Conservation (phyloP, 1,140 invertebrate species). For the Pseudomyrmex gracilis region DNA sequence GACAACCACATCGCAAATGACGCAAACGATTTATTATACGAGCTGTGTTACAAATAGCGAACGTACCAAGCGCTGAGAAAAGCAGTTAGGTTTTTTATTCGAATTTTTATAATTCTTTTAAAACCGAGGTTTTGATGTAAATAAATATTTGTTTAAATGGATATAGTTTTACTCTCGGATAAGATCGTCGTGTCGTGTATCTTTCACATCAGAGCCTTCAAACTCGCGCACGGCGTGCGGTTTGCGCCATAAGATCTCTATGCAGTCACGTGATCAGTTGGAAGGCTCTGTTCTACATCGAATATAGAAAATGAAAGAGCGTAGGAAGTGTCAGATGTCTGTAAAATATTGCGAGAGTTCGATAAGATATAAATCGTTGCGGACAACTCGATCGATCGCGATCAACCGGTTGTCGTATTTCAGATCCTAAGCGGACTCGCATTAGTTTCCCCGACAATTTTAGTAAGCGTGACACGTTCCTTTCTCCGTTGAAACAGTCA, state of each 20-base stretch:
- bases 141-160: no score
- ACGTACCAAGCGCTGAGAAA: background rate
- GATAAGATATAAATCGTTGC: background rate
- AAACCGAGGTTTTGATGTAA: no score
- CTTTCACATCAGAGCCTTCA: no score
- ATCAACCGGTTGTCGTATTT: background rate
- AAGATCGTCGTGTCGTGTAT: no score
- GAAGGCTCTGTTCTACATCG: no score
- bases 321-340: background rate
- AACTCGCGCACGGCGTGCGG: no score
- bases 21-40: slow-evolving; percentile 17
- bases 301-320: no score
- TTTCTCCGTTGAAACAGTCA: background rate
- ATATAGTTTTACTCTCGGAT: no score
- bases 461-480: background rate
- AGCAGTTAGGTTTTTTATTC: no score
- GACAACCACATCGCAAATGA: slow-evolving; percentile 7
- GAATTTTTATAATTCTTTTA: no score
- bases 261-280: no score
- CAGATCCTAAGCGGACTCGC: background rate
- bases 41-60: background rate
- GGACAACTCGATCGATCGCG: background rate
- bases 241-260: no score
- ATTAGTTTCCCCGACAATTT: background rate
- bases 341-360: background rate